Conservation (phyloP, 2,888 invertebrate species). For the Epistrophe grossulariae region DNA sequence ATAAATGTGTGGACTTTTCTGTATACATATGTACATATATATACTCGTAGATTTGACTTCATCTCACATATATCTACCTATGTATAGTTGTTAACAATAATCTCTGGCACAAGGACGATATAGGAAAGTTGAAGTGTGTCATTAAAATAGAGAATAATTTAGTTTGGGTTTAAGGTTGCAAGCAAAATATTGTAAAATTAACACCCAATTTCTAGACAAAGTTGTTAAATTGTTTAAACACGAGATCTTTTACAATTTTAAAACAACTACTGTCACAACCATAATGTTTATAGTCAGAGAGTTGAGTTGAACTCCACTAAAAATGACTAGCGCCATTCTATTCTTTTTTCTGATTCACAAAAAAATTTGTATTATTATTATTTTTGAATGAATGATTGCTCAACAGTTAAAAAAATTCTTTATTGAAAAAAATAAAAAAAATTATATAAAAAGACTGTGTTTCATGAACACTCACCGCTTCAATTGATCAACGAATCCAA, state of each 20-base stretch:
- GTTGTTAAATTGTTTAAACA: background rate
- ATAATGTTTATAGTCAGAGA: background rate
- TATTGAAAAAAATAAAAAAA: too few relatives aligned
- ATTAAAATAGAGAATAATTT: background rate
- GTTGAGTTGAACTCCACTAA: too few relatives aligned
- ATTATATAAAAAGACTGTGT: too few relatives aligned
- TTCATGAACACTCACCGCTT: too few relatives aligned
- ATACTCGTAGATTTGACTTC: conserved; percentile 7
- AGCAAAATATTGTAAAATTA: background rate
- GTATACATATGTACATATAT: background rate
- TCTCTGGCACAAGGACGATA: conserved; percentile 10
- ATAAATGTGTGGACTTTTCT: conserved; percentile 26
- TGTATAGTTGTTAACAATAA: conserved; percentile 40
- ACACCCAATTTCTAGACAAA: background rate
- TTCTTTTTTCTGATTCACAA: too few relatives aligned
- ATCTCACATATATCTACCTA: background rate
- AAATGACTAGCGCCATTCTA: background rate
- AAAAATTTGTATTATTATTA: too few relatives aligned
- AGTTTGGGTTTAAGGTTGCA: background rate
- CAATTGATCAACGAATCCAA: too few relatives aligned
- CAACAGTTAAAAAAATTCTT: too few relatives aligned
- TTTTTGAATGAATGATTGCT: too few relatives aligned
- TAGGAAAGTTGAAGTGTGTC: conserved; percentile 8
- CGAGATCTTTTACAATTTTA: background rate
- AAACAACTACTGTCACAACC: background rate